phyloP scores from a whole-genome alignment of 2,113 vertebrate species.

The Pholis gunnellus region DNA sequence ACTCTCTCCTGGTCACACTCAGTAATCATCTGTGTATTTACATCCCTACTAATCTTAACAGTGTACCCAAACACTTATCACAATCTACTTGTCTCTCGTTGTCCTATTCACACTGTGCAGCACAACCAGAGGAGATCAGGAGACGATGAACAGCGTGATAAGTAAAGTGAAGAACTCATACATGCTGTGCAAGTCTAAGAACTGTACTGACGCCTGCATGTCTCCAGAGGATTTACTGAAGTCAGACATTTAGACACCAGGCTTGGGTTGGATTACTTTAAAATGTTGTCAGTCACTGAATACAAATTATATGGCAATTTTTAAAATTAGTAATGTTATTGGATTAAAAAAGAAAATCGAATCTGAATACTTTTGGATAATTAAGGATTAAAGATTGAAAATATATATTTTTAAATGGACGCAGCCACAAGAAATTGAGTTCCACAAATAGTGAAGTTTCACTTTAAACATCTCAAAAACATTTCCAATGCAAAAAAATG shows the following conservation, averaged over 20 bases:
- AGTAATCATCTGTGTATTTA: constrained; percentile 18
- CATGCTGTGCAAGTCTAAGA: neutral
- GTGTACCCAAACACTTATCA: constrained; percentile 3
- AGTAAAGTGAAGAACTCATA: neutral
- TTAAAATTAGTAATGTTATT: no score
- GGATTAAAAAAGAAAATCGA: no score
- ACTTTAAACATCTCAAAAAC: neutral
- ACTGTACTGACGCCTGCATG: neutral
- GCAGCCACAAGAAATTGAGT: no score
- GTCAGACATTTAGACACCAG: no score
- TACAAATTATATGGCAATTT: neutral
- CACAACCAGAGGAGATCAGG: neutral
- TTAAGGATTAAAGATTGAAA: no score
- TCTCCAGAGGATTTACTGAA: neutral
- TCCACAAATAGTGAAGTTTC: neutral
- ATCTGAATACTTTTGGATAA: no score
- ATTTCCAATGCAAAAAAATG: neutral
- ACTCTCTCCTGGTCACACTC: neutral
- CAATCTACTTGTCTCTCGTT: neutral
- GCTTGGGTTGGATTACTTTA: neutral
- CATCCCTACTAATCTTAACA: constrained; percentile 15
- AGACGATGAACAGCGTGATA: neutral
- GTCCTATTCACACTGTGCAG: neutral
- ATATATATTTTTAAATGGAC: no score
- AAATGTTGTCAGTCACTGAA: neutral